Conservation (phyloP, 2,888 invertebrate genomes). For the Melieria crassipennis region DNA sequence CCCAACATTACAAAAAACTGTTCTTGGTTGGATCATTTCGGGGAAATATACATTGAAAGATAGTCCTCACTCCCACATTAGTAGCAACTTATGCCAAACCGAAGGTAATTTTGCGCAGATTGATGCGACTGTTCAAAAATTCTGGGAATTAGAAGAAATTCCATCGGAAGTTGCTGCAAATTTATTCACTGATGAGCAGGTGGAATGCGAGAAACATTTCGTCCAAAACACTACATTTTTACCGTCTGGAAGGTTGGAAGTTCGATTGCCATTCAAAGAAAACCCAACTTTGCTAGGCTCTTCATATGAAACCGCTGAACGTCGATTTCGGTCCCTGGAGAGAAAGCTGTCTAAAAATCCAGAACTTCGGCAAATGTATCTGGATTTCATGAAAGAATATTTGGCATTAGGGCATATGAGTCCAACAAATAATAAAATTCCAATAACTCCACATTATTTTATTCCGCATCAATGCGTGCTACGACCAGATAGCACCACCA, state of each 20-base stretch:
- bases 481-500: constrained; percentile 12
- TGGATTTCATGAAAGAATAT: constrained; percentile 40
- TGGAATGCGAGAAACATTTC: constrained; percentile 34
- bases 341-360: constrained; percentile 32
- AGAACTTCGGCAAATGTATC: constrained; percentile 30
- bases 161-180: constrained; percentile 23
- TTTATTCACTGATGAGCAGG: constrained; percentile 32
- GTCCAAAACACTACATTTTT: constrained; percentile 26
- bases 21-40: constrained; percentile 35
- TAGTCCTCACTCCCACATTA: background rate
- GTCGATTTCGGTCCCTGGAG: constrained; percentile 37
- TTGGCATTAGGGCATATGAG: constrained; percentile 36
- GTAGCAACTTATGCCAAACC: constrained; percentile 1
- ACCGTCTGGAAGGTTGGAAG: constrained; percentile 32
- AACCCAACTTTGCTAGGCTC: constrained; percentile 29
- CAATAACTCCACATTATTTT: constrained; percentile 27
- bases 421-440: constrained; percentile 19
- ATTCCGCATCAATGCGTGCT: constrained; percentile 27
- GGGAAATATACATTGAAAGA: constrained; percentile 30
- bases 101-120: constrained; percentile 13
- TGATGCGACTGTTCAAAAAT: constrained; percentile 32
- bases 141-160: constrained; percentile 35
- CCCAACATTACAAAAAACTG: constrained; percentile 34
- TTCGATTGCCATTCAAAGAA: constrained; percentile 35
- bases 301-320: too few relatives aligned